Evolutionary conservation across 2,888 invertebrate genomes (phyloP).

Genomic region (Sinelater perroti): DNA sequence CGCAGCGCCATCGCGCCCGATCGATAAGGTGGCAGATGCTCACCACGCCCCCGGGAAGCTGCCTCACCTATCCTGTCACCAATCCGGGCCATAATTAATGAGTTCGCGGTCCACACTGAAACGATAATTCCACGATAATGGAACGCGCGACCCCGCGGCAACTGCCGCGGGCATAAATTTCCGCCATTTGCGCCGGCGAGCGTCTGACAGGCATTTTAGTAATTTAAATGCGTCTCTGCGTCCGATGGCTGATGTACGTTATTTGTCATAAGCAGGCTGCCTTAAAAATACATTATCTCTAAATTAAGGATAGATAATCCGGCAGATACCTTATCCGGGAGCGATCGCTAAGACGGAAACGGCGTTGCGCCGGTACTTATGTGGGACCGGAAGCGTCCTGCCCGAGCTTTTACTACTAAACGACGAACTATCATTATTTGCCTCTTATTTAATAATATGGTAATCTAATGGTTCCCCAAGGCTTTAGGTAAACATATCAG

Average conservation of each 20-base stretch:
- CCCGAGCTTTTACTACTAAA: conserved; percentile 42
- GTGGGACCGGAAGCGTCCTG: conserved; percentile 44
- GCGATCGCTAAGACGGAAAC: conserved; percentile 45
- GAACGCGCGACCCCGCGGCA: conserved; percentile 59
- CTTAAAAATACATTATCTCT: conserved; percentile 42
- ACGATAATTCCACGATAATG: conserved; percentile 66
- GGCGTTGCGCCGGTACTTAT: conserved; percentile 40
- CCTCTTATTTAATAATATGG: conserved; percentile 20
- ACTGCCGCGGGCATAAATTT: conserved; percentile 35
- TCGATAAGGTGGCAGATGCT: conserved; percentile 43
- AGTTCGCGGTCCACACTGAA: conserved; percentile 61
- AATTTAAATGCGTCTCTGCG: conserved; percentile 29
- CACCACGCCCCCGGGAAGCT: conserved; percentile 42
- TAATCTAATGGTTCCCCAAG: conserved; percentile 14
- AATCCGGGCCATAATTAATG: conserved; percentile 56
- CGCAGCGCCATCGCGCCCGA: conserved; percentile 43
- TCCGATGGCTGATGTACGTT: conserved; percentile 25
- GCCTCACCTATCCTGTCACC: conserved; percentile 51
- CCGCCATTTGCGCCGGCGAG: conserved; percentile 24
- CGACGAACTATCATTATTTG: conserved; percentile 22
- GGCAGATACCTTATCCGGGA: conserved; percentile 42
- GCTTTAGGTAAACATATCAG: background rate
- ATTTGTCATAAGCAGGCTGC: conserved; percentile 34
- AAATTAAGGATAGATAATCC: conserved; percentile 46
- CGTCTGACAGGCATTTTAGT: conserved; percentile 27